A percentile compares a stretch with the other conserved stretches of the same genome.
Conservation (phyloP, 2,797 vertebrate genomes). For the Apogon talboti region DNA sequence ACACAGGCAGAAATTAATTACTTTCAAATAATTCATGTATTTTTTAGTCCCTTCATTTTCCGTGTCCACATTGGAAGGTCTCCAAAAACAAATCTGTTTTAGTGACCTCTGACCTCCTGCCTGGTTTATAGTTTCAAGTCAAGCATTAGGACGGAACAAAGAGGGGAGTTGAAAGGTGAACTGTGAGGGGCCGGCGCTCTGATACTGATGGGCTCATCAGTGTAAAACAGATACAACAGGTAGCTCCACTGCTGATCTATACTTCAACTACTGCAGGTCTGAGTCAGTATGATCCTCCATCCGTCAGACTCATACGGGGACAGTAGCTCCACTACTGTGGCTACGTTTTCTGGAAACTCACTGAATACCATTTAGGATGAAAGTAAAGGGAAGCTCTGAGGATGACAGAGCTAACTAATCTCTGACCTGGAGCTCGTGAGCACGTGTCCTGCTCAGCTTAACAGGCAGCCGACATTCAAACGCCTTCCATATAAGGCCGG, state of each 20-base stretch:
- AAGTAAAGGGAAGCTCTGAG: slow-evolving; percentile 11
- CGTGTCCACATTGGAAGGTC: no score
- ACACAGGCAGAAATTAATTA: no score
- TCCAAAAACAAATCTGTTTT: no score
- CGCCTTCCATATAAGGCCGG: slow-evolving; percentile 70
- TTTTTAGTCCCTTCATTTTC: no score
- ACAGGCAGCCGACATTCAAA: slow-evolving; percentile 30
- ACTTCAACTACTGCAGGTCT: background rate
- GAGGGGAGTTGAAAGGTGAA: no score
- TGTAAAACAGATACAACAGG: no score
- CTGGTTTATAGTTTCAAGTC: no score
- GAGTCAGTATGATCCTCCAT: background rate
- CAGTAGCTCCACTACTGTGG: background rate
- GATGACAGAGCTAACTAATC: slow-evolving; percentile 29
- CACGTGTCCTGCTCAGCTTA: slow-evolving; percentile 28
- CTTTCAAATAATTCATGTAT: no score
- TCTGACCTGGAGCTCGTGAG: slow-evolving; percentile 44
- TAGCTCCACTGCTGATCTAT: background rate
- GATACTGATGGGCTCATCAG: no score
- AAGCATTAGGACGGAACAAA: no score
- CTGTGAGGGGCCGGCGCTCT: no score
- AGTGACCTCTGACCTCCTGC: no score
- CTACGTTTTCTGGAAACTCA: background rate
- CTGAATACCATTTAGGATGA: slow-evolving; percentile 9
- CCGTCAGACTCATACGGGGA: slow-evolving; percentile 6